A percentile compares a stretch with the other conserved stretches of the same genome.
phyloP scores from a whole-genome alignment of 2,888 invertebrate species.

The Amitus sp. region DNA sequence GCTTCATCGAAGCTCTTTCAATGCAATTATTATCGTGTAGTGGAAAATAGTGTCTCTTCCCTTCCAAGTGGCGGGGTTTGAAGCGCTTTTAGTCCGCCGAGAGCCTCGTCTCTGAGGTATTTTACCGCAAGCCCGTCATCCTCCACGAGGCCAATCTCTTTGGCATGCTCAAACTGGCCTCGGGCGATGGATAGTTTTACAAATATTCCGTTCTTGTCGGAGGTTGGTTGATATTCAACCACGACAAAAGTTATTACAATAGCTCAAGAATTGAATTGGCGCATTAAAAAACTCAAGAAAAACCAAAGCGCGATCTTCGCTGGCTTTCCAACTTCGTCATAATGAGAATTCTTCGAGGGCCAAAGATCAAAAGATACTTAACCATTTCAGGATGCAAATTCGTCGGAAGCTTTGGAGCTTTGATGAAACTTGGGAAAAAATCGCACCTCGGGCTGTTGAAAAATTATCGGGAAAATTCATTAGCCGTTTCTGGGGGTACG shows the following conservation, averaged over 20 bases:
- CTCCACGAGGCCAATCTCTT: constrained; percentile 44
- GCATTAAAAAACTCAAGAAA: constrained; percentile 20
- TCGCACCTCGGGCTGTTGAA: background rate
- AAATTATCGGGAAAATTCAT: background rate
- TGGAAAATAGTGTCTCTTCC: constrained; percentile 31
- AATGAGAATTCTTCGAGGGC: constrained; percentile 6
- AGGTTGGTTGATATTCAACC: constrained; percentile 49
- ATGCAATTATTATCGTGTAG: constrained; percentile 38
- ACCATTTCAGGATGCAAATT: constrained; percentile 6
- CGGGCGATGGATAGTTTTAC: constrained; percentile 60
- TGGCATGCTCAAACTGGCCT: constrained; percentile 49
- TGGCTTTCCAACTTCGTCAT: background rate
- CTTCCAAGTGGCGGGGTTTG: constrained; percentile 31
- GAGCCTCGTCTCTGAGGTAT: constrained; percentile 49
- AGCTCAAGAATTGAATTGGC: constrained; percentile 21
- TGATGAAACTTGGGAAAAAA: constrained; percentile 6
- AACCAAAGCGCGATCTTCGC: constrained; percentile 28
- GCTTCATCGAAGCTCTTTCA: constrained; percentile 28
- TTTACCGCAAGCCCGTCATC: constrained; percentile 54
- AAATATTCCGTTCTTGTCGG: constrained; percentile 56
- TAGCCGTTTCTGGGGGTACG: background rate
- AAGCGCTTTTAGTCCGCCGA: constrained; percentile 38
- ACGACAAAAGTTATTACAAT: constrained; percentile 32
- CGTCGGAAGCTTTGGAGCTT: background rate
- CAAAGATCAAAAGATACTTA: constrained; percentile 9